Conservation (phyloP, 2,888 invertebrate species). For the Cerceris rybyensis region DNA sequence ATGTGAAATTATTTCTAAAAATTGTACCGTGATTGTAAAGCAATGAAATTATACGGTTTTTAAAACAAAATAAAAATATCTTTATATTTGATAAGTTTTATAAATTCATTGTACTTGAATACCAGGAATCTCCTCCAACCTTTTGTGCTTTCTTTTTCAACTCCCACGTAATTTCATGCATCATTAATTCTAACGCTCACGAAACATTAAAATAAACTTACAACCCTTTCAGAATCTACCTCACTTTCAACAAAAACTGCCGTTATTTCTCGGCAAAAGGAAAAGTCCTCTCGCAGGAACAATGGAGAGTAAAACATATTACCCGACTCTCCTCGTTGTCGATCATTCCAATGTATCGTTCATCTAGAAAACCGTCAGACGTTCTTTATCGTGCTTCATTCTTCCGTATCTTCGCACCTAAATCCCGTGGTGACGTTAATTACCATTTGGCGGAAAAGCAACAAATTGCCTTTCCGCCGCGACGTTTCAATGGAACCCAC, state of each 20-base stretch:
- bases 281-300: neutral
- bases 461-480: constrained; percentile 10
- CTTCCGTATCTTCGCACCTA: constrained; percentile 9
- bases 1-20: too few species aligned
- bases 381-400: constrained; percentile 11
- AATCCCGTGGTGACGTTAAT: constrained; percentile 17
- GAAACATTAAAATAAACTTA: neutral
- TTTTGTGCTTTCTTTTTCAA: too few species aligned
- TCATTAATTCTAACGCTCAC: neutral
- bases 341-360: constrained; percentile 1
- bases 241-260: too few species aligned
- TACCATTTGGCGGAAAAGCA: constrained; percentile 11
- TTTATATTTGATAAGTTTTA: too few species aligned
- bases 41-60: too few species aligned
- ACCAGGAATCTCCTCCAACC: too few species aligned
- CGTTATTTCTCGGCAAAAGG: too few species aligned
- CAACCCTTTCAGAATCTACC: too few species aligned
- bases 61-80: too few species aligned
- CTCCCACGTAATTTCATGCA: too few species aligned
- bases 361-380: neutral
- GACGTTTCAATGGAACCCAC: neutral
- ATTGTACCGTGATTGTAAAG: too few species aligned
- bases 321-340: neutral
- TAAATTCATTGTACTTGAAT: too few species aligned
- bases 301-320: neutral